phyloP scores from a whole-genome alignment of 2,888 invertebrate genomes.

The Agapostemon virescens region DNA sequence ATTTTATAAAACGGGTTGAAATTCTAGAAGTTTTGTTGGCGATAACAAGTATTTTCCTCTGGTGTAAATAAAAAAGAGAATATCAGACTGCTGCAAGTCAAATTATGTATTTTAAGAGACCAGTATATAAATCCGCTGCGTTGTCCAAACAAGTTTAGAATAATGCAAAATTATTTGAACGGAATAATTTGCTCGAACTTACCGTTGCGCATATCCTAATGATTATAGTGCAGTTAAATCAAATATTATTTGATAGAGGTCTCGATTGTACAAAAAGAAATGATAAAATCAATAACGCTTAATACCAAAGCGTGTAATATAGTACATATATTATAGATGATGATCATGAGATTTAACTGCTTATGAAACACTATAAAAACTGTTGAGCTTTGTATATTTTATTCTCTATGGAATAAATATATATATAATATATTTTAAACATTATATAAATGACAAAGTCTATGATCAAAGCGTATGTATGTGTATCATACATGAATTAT shows the following conservation, averaged over 20 bases:
- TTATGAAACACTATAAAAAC: conserved; percentile 6
- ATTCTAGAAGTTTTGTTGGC: conserved; percentile 1
- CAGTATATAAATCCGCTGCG: neutral
- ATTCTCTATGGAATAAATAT: conserved; percentile 28
- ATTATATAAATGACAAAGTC: conserved; percentile 11
- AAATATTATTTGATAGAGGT: neutral
- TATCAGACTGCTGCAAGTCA: conserved; percentile 31
- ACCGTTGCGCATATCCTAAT: neutral
- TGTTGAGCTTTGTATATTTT: conserved; percentile 26
- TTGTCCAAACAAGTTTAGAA: conserved; percentile 5
- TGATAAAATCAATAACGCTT: neutral
- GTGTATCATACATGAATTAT: conserved; percentile 17
- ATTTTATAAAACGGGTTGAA: neutral
- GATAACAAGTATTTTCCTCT: conserved; percentile 32
- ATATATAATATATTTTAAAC: conserved; percentile 15
- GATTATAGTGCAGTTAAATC: neutral
- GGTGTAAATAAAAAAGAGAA: conserved; percentile 37
- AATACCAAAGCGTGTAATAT: neutral
- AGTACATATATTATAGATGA: neutral
- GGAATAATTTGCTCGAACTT: conserved; percentile 16
- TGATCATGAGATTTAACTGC: neutral
- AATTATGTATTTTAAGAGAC: neutral
- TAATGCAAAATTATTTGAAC: neutral
- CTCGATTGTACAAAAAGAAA: neutral
- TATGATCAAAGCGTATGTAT: conserved; percentile 11